phyloP scores from a whole-genome alignment of 2,888 invertebrate species.

The Cephus nigrinus region DNA sequence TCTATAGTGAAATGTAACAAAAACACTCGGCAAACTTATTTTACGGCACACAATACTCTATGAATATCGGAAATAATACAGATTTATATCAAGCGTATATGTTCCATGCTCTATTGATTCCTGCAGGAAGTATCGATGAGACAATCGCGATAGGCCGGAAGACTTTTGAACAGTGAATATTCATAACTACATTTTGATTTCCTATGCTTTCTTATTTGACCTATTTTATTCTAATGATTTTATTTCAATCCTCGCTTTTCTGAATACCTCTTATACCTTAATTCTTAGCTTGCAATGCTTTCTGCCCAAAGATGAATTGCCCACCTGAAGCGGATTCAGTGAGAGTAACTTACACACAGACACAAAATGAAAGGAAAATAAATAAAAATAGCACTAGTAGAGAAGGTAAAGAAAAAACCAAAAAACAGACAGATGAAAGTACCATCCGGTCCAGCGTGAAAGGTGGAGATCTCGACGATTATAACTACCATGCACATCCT shows the following conservation, averaged over 20 bases:
- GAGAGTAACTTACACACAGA: slow-evolving; percentile 12
- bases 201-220: not conserved
- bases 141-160: not conserved
- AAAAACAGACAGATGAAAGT: slow-evolving; percentile 22
- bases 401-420: slow-evolving; percentile 17
- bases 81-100: not conserved
- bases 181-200: not conserved
- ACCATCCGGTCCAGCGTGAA: slow-evolving; percentile 38
- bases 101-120: not conserved
- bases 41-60: not conserved
- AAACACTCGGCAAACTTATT: not conserved
- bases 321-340: not conserved
- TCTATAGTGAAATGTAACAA: slow-evolving; percentile 16
- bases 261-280: not conserved
- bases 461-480: slow-evolving; percentile 35
- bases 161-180: not conserved
- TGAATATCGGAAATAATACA: not conserved
- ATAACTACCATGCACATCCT: slow-evolving; percentile 20
- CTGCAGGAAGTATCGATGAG: not conserved
- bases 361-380: slow-evolving; percentile 23
- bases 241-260: not conserved
- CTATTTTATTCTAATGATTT: not conserved
- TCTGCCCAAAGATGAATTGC: not conserved
- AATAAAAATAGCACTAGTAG: slow-evolving; percentile 14
- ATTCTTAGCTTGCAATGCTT: not conserved